phyloP scores from a whole-genome alignment of 2,888 invertebrate species.

The Drosophila kambysellisi region DNA sequence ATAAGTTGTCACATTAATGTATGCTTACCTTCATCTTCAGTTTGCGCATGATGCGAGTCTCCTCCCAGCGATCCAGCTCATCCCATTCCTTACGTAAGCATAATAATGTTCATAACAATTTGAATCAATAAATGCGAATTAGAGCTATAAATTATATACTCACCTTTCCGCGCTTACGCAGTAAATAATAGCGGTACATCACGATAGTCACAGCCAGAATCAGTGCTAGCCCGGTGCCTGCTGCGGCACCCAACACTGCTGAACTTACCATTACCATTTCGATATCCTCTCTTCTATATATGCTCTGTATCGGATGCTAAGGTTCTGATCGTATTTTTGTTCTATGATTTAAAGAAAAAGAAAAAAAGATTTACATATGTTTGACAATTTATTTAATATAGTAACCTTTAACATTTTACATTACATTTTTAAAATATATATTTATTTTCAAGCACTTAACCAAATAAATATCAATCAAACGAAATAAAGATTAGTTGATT shows the following conservation, averaged over 20 bases:
- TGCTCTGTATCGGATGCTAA: background rate
- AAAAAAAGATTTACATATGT: background rate
- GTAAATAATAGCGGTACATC: conserved; percentile 88
- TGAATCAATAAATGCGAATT: background rate
- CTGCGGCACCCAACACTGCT: conserved; percentile 89
- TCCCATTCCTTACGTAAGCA: conserved; percentile 86
- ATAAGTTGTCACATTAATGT: background rate
- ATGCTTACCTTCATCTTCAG: conserved; percentile 83
- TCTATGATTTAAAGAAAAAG: background rate
- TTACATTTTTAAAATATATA: background rate
- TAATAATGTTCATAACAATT: background rate
- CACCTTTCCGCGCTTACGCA: conserved; percentile 86
- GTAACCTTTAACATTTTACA: background rate
- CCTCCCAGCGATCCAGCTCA: conserved; percentile 86
- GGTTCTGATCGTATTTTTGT: background rate
- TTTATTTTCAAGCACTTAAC: background rate
- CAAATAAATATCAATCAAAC: background rate
- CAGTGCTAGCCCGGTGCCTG: conserved; percentile 88
- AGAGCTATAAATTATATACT: conserved; percentile 7
- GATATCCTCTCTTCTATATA: background rate
- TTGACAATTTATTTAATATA: background rate
- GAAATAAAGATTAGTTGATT: no score
- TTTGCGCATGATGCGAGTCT: conserved; percentile 84
- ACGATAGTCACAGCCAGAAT: conserved; percentile 89
- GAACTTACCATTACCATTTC: conserved; percentile 87